A percentile compares a stretch with the other conserved stretches of the same genome.
Evolutionary conservation across 1,140 invertebrate species (phyloP).

Genomic region (Epicauta chinensis): DNA sequence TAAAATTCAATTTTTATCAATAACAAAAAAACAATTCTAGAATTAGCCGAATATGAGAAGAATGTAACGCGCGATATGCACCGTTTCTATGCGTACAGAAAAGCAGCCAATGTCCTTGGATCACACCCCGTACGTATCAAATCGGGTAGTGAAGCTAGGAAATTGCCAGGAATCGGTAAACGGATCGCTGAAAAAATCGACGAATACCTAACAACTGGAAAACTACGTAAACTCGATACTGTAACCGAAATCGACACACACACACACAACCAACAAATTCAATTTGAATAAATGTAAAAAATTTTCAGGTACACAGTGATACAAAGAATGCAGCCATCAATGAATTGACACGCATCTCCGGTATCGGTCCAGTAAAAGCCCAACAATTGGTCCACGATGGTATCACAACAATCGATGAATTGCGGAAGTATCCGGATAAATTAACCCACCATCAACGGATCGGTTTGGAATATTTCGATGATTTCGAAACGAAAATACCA

Average conservation of each 20-base stretch:
- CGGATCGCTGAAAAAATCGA: constrained; percentile 81
- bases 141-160: constrained; percentile 66
- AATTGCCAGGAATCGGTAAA: constrained; percentile 67
- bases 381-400: constrained; percentile 60
- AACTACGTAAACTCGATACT: constrained; percentile 69
- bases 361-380: constrained; percentile 75
- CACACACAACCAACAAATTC: background rate
- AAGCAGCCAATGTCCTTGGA: constrained; percentile 64
- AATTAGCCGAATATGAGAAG: constrained; percentile 35
- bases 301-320: constrained; percentile 61
- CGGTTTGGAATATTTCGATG: constrained; percentile 66
- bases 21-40: constrained; percentile 16
- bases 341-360: constrained; percentile 63
- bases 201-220: constrained; percentile 71
- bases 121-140: constrained; percentile 54
- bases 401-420: constrained; percentile 61
- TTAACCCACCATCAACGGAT: constrained; percentile 70
- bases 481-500: constrained; percentile 63
- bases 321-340: constrained; percentile 59
- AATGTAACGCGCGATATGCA: constrained; percentile 39
- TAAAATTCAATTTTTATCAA: background rate
- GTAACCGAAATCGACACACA: constrained; percentile 41
- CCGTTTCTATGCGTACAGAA: constrained; percentile 74
- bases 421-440: constrained; percentile 56
- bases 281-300: background rate